Base-by-base conservation (phyloP, 2,888 invertebrate genomes). In the Hecatera dysodea region DNA sequence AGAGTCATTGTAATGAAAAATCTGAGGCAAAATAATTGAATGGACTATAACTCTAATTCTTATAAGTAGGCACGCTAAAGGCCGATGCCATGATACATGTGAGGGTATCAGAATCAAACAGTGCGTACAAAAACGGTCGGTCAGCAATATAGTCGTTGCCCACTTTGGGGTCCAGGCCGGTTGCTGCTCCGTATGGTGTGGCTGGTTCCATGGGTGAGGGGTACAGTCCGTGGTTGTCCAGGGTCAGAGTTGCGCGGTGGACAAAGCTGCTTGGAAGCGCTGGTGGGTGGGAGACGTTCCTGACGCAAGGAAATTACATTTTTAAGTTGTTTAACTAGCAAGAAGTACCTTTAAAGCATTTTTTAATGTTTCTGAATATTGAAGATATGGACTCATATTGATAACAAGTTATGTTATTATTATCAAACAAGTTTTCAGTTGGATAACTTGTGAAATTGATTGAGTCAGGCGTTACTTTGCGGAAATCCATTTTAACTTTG, bases 221-320 rank as follows among this genome's bases (percentile, higher is more conserved):
- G 1, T 22, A 9, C 7, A 85, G 12, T 0, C 85, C 86, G 0
- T 63, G 36, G 15, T 75, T 80, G 56, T 82, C 67, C 0, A 87
- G 17, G 0, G 74, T 73, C 0, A 86, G 33, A 0, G 86, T 82
- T 0, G 78, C 81, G 2, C 83, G 78, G 4, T 88, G 86, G 2
- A 84, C 22, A 62, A 75, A 84, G 24, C 77, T 80, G 46, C 80
- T 81, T 1, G 86, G 87, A 6, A 78, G 7, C 0, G 84, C 83
- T 11, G 86, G 61, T 0, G 88, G 88, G 2, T 80, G 22, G 2
- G 88, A 88, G 46, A 87, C 83, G 64, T 85, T 81, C 63, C 86
- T 88, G 81, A 42, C 71, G 6, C 46, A 73, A 11, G 15, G 15
- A 50, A 9, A 46, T 52, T 9, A 53, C 9, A 19, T 53, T 17